Conservation (phyloP, 2,797 vertebrate species). For the Tinamus major region DNA sequence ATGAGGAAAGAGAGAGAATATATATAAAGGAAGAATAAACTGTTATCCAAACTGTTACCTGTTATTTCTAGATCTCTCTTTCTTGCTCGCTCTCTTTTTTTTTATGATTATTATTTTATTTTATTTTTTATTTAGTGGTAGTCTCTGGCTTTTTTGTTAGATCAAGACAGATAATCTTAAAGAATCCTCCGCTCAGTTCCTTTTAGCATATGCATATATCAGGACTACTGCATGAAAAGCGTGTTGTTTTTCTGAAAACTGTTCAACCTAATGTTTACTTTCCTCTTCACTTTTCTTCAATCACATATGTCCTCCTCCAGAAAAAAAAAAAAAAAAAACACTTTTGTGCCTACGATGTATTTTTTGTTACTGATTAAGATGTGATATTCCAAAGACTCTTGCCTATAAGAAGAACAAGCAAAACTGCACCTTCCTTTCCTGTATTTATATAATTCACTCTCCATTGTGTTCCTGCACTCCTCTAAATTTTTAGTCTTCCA, state of each 20-base stretch:
- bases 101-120: too few relatives aligned
- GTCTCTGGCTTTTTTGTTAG: not conserved
- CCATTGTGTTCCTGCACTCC: not conserved
- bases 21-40: conserved; percentile 4
- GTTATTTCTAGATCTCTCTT: not conserved
- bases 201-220: not conserved
- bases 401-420: conserved; percentile 36
- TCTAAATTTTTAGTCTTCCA: not conserved
- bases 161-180: not conserved
- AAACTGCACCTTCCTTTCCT: not conserved
- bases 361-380: conserved; percentile 32
- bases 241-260: conserved; percentile 1
- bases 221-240: not conserved
- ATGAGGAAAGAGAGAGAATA: not conserved
- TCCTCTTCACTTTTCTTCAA: conserved; percentile 55
- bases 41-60: not conserved
- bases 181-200: not conserved
- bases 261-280: conserved; percentile 21
- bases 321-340: not conserved
- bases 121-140: not conserved
- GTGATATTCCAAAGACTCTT: conserved; percentile 41
- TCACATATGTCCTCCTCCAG: conserved; percentile 11
- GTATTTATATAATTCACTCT: not conserved
- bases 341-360: conserved; percentile 3
- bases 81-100: not conserved